These are phyloP conservation scores for Leontopithecus rosalia DNA, from an alignment of 2,797 vertebrate species.

Conservation along the genomic window DNA sequence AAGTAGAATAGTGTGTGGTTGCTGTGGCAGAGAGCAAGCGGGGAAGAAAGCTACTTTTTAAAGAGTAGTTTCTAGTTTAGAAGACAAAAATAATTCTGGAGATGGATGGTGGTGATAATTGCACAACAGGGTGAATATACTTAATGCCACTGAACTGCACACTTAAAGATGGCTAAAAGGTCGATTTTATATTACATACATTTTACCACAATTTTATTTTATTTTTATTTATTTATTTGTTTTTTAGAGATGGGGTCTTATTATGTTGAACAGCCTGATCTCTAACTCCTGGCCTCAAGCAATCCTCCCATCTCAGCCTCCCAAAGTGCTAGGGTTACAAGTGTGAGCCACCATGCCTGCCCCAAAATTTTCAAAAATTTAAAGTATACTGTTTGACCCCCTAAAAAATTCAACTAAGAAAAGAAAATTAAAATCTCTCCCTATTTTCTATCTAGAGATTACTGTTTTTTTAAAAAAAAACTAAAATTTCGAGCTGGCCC, in stretches of 20 bases:
- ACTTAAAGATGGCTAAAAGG: not conserved
- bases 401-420: not conserved
- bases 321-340: too few species aligned
- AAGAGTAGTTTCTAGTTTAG: not conserved
- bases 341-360: too few species aligned
- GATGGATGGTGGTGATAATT: not conserved
- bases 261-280: not conserved
- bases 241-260: not conserved
- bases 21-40: not conserved
- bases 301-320: not conserved
- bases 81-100: not conserved
- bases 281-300: not conserved
- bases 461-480: not conserved
- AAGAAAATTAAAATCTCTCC: conserved; percentile 22
- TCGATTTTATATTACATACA: not conserved
- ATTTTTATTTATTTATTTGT: too few species aligned
- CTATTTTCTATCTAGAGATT: not conserved
- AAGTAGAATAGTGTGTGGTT: not conserved
- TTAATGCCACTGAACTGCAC: not conserved
- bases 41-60: not conserved
- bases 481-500: too few species aligned
- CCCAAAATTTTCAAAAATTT: not conserved
- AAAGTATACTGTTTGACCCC: not conserved
- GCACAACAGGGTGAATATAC: not conserved
- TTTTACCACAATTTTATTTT: not conserved